These are phyloP conservation scores for Tenthredo distinguenda DNA, from an alignment of 2,888 invertebrate genomes.

Conservation along the genomic window DNA sequence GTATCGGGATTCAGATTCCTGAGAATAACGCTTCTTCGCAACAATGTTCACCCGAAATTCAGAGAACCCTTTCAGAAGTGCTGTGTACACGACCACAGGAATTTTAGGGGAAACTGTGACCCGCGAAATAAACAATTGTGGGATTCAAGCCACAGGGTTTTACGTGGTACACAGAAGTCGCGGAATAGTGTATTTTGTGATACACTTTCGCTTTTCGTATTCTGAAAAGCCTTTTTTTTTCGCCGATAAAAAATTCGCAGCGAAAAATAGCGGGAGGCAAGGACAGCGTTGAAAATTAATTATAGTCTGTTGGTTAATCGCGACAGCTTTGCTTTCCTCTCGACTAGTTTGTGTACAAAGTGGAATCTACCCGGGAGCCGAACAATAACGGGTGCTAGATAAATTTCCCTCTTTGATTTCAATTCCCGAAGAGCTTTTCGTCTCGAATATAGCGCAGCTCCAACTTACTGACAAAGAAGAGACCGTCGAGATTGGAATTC, in stretches of 20 bases:
- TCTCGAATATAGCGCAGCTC: background rate
- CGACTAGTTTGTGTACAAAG: slow-evolving; percentile 4
- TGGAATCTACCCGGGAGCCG: background rate
- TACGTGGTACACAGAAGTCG: background rate
- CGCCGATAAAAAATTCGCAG: background rate
- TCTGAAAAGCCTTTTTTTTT: background rate
- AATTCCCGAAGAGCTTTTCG: background rate
- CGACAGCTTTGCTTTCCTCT: slow-evolving; percentile 1
- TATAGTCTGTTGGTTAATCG: background rate
- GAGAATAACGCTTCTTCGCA: background rate
- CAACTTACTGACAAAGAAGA: background rate
- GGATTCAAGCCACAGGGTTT: background rate
- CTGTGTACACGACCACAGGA: background rate
- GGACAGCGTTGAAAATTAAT: background rate
- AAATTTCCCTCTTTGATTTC: background rate
- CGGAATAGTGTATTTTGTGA: background rate
- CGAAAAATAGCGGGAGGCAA: background rate
- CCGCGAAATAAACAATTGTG: background rate
- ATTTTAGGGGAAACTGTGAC: background rate
- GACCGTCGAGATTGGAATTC: background rate
- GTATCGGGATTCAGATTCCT: background rate
- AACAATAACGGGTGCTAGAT: background rate
- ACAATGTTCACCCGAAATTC: background rate
- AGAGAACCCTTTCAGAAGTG: background rate
- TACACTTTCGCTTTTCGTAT: background rate